A percentile compares a stretch with the other conserved stretches of the same genome.
phyloP scores from a whole-genome alignment of 2,888 invertebrate genomes.

The Pseudoips prasinana region DNA sequence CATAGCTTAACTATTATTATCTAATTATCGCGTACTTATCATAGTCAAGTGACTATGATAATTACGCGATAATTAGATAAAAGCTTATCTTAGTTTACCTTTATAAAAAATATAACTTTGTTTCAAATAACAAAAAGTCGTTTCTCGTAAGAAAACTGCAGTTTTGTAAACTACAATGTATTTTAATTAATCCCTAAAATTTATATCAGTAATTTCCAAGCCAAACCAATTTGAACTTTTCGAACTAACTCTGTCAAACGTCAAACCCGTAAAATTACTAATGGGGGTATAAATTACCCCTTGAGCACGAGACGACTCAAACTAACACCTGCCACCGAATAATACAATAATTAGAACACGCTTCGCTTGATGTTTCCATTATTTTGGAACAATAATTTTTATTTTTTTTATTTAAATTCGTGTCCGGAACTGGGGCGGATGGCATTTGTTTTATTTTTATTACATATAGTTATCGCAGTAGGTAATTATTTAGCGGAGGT shows the following conservation, averaged over 20 bases:
- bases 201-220: too few species aligned
- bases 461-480: slow-evolving; percentile 11
- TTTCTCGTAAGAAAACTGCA: too few species aligned
- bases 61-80: too few species aligned
- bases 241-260: slow-evolving; percentile 39
- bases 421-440: slow-evolving; percentile 24
- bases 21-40: too few species aligned
- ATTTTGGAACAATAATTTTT: slow-evolving; percentile 35
- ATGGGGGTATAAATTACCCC: slow-evolving; percentile 63
- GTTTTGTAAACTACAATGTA: too few species aligned
- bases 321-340: slow-evolving; percentile 62
- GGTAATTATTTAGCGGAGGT: slow-evolving; percentile 25
- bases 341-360: slow-evolving; percentile 36
- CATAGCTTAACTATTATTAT: too few species aligned
- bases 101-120: too few species aligned
- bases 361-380: slow-evolving; percentile 33
- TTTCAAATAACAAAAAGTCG: too few species aligned
- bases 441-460: slow-evolving; percentile 42
- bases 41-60: too few species aligned
- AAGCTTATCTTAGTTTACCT: too few species aligned
- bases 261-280: slow-evolving; percentile 57
- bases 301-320: slow-evolving; percentile 25
- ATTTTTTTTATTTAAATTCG: slow-evolving; percentile 29
- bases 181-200: too few species aligned
- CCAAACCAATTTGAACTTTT: slow-evolving; percentile 12